phyloP scores from a whole-genome alignment of 2,888 invertebrate genomes.

The Spialia ferax region DNA sequence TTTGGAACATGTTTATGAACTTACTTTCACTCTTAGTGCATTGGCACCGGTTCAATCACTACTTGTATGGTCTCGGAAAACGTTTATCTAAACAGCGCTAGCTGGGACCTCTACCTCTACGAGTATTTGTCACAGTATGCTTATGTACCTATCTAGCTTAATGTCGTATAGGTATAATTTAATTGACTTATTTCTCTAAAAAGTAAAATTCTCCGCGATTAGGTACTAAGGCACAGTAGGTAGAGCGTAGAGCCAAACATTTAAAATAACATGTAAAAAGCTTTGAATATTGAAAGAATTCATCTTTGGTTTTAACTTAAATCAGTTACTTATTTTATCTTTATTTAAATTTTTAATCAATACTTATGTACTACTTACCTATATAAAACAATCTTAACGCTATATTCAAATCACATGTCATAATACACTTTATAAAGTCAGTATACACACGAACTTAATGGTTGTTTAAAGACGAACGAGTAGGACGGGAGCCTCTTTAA shows the following conservation, averaged over 20 bases:
- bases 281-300: neutral
- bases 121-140: neutral
- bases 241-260: too few relatives aligned
- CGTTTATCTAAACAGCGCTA: neutral
- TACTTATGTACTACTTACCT: too few relatives aligned
- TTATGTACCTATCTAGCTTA: too few relatives aligned
- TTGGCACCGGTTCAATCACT: slow-evolving; percentile 9
- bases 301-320: slow-evolving; percentile 31
- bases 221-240: too few relatives aligned
- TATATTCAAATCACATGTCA: slow-evolving; percentile 9
- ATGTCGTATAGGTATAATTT: too few relatives aligned
- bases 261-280: neutral
- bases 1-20: slow-evolving; percentile 24
- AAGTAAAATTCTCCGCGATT: neutral
- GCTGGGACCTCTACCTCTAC: too few relatives aligned
- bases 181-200: neutral
- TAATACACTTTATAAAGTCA: neutral
- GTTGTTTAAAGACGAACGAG: neutral
- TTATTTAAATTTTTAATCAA: too few relatives aligned
- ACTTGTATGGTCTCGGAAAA: slow-evolving; percentile 3
- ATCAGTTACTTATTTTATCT: neutral
- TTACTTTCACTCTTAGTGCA: slow-evolving; percentile 23
- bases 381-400: neutral
- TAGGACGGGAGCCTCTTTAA: neutral
- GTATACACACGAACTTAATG: neutral